Conservation (phyloP, 2,113 vertebrate species). For the Tachysurus vachellii region DNA sequence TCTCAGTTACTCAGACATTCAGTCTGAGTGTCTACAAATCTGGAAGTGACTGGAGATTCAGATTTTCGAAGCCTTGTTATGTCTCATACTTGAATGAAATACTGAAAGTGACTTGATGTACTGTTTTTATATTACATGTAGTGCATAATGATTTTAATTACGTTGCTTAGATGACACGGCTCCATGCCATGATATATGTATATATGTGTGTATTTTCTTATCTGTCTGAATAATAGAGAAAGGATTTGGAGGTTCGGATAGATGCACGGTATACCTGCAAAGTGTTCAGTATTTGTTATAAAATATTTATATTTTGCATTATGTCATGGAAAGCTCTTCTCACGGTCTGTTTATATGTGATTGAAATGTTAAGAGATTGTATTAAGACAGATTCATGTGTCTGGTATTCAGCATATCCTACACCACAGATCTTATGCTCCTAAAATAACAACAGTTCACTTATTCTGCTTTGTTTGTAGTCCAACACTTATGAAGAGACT, state of each 20-base stretch:
- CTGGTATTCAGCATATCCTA: not conserved
- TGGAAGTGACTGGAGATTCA: not conserved
- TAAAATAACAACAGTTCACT: not conserved
- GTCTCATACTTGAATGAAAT: slow-evolving; percentile 1
- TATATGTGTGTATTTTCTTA: not conserved
- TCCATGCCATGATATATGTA: not conserved
- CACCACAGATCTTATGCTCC: not conserved
- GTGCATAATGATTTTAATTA: not conserved
- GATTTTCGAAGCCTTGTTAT: not conserved
- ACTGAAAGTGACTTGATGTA: not conserved
- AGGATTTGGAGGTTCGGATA: too few species aligned
- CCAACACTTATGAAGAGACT: not conserved
- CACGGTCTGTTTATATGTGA: not conserved
- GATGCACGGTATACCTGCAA: not conserved
- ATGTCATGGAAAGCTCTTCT: not conserved
- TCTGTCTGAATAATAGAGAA: not conserved
- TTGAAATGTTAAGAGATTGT: not conserved
- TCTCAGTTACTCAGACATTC: not conserved
- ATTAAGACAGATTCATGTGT: not conserved
- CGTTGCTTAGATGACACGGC: not conserved
- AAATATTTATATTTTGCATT: slow-evolving; percentile 16
- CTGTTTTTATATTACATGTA: not conserved
- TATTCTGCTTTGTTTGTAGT: not conserved
- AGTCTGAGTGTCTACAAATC: not conserved
- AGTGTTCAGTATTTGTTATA: not conserved